Conservation (phyloP, 2,797 vertebrate species). For the Artibeus jamaicensis region DNA sequence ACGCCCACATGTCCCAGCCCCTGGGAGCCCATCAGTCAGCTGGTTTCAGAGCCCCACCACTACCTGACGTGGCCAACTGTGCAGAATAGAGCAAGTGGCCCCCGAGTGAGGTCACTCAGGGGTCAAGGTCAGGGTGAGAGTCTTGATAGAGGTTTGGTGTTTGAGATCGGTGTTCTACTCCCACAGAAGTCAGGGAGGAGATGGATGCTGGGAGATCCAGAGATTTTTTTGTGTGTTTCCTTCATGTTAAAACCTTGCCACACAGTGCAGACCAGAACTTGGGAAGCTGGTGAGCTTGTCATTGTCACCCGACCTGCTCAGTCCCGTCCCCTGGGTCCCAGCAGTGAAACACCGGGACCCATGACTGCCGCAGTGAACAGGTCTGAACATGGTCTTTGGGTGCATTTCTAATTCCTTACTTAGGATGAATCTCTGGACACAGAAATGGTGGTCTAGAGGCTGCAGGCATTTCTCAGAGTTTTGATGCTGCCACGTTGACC, state of each 20-base stretch:
- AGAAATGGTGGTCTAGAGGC: neutral
- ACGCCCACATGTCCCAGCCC: rapidly evolving
- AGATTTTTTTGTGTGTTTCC: neutral
- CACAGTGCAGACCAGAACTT: neutral
- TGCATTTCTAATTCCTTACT: neutral
- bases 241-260: no score
- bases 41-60: neutral
- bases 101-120: rapidly evolving
- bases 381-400: neutral
- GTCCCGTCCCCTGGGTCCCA: no score
- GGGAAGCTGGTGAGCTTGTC: neutral
- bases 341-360: no score
- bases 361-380: neutral
- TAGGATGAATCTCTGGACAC: neutral
- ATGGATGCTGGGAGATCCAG: neutral
- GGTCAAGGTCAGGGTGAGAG: neutral
- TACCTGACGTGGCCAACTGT: neutral
- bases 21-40: neutral
- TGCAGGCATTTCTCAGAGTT: neutral
- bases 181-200: neutral
- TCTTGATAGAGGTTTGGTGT: neutral
- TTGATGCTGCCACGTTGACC: rapidly evolving
- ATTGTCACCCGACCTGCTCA: neutral
- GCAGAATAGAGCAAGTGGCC: neutral
- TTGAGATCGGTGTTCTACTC: neutral